Base-by-base conservation (phyloP, 2,888 invertebrate species). In the Eubasilissa splendida region DNA sequence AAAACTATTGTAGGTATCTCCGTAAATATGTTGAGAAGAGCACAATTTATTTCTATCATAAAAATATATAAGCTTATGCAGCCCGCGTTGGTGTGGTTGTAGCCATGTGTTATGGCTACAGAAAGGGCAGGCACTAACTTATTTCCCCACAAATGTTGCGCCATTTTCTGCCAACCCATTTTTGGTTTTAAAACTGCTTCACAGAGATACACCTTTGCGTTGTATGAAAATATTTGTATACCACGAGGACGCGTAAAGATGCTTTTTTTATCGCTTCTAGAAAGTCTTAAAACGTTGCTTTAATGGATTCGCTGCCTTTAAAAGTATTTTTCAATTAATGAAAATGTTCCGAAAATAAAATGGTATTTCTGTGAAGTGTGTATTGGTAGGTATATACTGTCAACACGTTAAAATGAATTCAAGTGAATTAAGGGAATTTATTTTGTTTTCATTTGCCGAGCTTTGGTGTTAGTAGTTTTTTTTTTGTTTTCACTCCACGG, bases 361-460 rank as follows among this genome's bases (percentile, higher is more conserved):
- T 42, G 42, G 42, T 42, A 42, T 42, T 42, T 42, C 42, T 58
- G 58, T n/a, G 1, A 22, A 1, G 22, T 22, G 4, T 8, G n/a
- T 4, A 4, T 42, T 42, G 4, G 42, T 42, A 4, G 42, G 42
- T 42, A 42, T 42, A 42, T 54, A 70, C 74, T 63, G 65, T 66
- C 54, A 58, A 79, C 74, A 31, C 56, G 8, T 31, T 12, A 63
- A 74, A 54, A 42, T 58, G 50, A 50, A 14, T 54, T 74, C 33
- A 50, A n/a, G 50, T n/a, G 71, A 71, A 54, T 50, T 50, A 73
- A 79, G 74, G 63, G 73, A 79, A 79, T 79, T 79, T 52, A 79
- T 68, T 80, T 80, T 53, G 56, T 76, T 80, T 74, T 68, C 66
- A 68, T 79, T 75, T 53, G 53, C 58, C 66, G 65, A 73, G 79